A percentile compares a stretch with the other conserved stretches of the same genome.
Conservation (phyloP, 2,113 vertebrate species). For the Equus przewalskii region DNA sequence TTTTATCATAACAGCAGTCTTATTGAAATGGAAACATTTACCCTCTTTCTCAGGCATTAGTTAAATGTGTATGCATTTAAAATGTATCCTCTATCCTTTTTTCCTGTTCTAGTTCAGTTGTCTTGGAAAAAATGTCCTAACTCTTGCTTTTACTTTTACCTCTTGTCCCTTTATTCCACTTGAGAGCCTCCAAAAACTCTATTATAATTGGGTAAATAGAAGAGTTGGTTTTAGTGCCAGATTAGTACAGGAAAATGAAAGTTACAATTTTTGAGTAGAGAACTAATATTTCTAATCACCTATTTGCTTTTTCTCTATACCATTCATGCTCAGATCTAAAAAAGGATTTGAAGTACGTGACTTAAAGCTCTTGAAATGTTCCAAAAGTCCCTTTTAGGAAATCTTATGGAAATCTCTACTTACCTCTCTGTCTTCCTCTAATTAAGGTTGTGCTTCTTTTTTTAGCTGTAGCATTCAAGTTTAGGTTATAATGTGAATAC, state of each 20-base stretch:
- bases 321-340: background rate
- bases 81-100: background rate
- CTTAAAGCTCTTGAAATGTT: background rate
- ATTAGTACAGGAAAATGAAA: constrained; percentile 27
- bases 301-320: background rate
- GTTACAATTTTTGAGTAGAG: background rate
- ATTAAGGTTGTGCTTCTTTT: background rate
- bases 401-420: background rate
- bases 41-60: background rate
- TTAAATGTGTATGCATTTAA: background rate
- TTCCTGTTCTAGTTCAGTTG: background rate
- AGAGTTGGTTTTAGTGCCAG: constrained; percentile 18
- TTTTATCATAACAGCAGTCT: constrained; percentile 12
- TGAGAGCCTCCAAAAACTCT: background rate
- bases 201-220: constrained; percentile 2
- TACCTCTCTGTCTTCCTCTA: background rate
- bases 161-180: background rate
- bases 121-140: background rate
- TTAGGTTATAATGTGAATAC: background rate
- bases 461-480: background rate
- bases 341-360: background rate
- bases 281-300: background rate
- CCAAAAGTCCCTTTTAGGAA: background rate
- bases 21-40: background rate
- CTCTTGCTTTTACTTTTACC: background rate